Conservation (phyloP, 1,140 invertebrate genomes). For the Hylyphantes graminicola region DNA sequence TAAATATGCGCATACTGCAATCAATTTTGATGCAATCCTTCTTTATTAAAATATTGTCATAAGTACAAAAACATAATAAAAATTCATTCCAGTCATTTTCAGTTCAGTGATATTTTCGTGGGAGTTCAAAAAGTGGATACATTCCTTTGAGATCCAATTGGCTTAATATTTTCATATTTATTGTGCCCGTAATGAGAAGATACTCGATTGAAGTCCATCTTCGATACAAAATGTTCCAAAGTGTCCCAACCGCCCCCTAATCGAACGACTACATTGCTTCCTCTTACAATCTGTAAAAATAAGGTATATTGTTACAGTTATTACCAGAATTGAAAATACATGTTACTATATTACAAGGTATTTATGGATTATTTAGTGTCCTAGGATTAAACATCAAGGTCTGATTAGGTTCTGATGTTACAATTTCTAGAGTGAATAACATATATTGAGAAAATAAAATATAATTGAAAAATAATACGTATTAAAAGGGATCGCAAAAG, state of each 20-base stretch:
- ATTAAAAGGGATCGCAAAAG: too few species aligned
- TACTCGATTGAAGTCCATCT: conserved; percentile 9
- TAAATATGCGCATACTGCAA: background rate
- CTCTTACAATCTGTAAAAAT: conserved; percentile 64
- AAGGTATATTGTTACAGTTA: background rate
- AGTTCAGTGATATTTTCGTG: too few species aligned
- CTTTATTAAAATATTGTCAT: conserved; percentile 12
- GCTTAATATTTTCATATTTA: conserved; percentile 7
- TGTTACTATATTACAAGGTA: too few species aligned
- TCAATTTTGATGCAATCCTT: background rate
- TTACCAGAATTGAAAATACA: too few species aligned
- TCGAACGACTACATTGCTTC: conserved; percentile 89
- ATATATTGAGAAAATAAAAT: too few species aligned
- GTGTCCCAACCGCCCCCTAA: conserved; percentile 93
- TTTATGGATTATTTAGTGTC: too few species aligned
- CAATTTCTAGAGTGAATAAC: too few species aligned
- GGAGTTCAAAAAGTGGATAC: conserved; percentile 3
- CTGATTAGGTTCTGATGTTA: too few species aligned
- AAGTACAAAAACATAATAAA: background rate
- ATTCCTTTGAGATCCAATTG: background rate
- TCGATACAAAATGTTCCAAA: conserved; percentile 83
- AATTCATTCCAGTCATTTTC: background rate
- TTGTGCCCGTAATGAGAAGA: background rate
- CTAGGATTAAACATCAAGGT: too few species aligned
- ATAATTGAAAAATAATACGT: too few species aligned